These are phyloP conservation scores for Lophura nycthemera DNA, from an alignment of 2,113 vertebrate species.

Conservation along the genomic window DNA sequence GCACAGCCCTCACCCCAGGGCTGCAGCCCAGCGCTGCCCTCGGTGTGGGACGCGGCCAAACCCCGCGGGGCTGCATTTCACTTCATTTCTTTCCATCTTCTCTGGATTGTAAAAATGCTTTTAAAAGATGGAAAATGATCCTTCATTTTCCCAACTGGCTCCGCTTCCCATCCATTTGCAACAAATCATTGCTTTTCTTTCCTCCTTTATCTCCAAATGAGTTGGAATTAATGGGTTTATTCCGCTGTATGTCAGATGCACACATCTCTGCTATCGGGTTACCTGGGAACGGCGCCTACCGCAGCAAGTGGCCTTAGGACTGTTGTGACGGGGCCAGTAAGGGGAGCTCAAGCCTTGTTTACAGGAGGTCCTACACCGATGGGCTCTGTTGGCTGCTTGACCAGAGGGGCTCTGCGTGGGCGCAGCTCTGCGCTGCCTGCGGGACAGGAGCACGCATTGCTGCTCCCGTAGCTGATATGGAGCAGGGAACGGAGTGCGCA, in stretches of 20 bases:
- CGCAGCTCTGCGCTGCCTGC: background rate
- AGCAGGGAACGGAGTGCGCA: background rate
- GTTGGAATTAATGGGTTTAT: background rate
- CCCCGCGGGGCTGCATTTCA: background rate
- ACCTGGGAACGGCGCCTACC: background rate
- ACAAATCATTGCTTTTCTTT: background rate
- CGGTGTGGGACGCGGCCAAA: background rate
- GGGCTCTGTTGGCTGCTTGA: background rate
- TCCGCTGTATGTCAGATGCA: background rate
- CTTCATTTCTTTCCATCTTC: conserved; percentile 2
- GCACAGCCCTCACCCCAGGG: too few species aligned
- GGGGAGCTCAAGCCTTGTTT: conserved; percentile 48
- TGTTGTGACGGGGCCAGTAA: background rate
- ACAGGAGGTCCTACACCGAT: background rate
- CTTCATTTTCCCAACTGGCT: background rate
- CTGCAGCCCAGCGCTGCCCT: background rate
- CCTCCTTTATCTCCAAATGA: background rate
- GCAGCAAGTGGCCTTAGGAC: background rate
- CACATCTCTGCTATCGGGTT: fast-evolving
- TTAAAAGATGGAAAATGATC: background rate
- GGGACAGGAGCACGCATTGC: too few species aligned
- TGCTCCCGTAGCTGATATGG: background rate
- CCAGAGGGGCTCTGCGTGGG: too few species aligned
- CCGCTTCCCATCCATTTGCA: background rate
- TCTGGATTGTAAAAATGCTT: conserved; percentile 39